Percentiles rank a stretch among this genome's conserved stretches.
Conservation (phyloP, 2,888 invertebrate species). For the Dyspetes luteomarginatus region DNA sequence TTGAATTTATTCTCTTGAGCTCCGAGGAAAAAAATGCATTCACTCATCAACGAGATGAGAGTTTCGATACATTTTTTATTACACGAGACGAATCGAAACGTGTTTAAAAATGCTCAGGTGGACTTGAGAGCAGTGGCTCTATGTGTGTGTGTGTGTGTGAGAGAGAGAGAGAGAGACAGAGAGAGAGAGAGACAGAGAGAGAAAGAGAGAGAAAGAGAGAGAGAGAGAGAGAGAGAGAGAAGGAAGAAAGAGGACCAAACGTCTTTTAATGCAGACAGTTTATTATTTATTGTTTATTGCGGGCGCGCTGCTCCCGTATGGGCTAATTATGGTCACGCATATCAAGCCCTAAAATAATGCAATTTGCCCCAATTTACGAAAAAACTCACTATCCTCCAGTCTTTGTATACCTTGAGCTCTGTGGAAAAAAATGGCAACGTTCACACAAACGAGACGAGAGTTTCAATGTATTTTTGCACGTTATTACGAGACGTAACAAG, state of each 20-base stretch:
- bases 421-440: too few species aligned
- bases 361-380: too few species aligned
- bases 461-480: slow-evolving; percentile 20
- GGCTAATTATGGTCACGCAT: slow-evolving; percentile 77
- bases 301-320: slow-evolving; percentile 71
- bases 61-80: slow-evolving; percentile 20
- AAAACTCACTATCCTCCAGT: too few species aligned
- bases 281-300: slow-evolving; percentile 74
- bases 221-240: slow-evolving; percentile 1
- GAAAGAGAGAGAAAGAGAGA: background rate
- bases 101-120: background rate
- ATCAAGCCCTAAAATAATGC: too few species aligned
- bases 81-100: slow-evolving; percentile 7
- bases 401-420: too few species aligned
- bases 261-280: slow-evolving; percentile 70
- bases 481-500: slow-evolving; percentile 1
- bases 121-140: too few species aligned
- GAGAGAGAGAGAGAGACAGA: too few species aligned
- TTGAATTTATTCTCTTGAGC: too few species aligned
- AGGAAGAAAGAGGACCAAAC: background rate
- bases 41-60: too few species aligned
- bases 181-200: background rate
- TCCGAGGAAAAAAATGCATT: too few species aligned
- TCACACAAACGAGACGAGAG: too few species aligned
- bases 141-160: too few species aligned